Base-by-base conservation (phyloP, 2,888 invertebrate genomes). In the Meiosimyza platycephala region DNA sequence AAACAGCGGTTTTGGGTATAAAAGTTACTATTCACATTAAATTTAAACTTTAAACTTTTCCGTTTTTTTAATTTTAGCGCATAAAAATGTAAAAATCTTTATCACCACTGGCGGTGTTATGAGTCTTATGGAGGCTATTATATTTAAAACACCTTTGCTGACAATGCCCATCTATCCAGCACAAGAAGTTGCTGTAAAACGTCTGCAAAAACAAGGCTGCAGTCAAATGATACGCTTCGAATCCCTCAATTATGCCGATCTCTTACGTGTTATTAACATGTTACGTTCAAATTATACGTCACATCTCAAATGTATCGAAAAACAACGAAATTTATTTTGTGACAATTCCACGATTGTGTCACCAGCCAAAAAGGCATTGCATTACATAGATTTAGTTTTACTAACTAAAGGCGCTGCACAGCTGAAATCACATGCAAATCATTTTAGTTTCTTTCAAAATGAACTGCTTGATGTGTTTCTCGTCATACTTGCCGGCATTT, bases 91-190 rank as follows among this genome's bases (percentile, higher is more conserved):
- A 1, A 88, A 88, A 76, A 80, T 89, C 0, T 91, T 91, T 76
- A 89, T 92, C 73, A 90, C 90, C 11, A 90, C 91, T 78, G 91
- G 90, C 47, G 91, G 91, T 0, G 84, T 90, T 62, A 86, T 91
- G 78, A 90, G 90, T 74, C 85, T 88, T 13, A 89, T 89, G 75
- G 91, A 91, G 81, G 87, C 90, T 0, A 85, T 90, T 33, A 85
- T 88, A 74, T 85, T 87, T 54, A 86, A 85, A 33, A 88, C 88
- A 52, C 89, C 90, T 3, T 84, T 90, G 67, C 80, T 90, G 67
- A 88, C 89, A 55, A 86, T 90, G 75, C 90, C 90, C 51, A 83
- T 90, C 40, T 86, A 88, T 54, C 87, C 88, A 28, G 90, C 90
- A 76, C 90, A 90, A 77, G 82, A 86, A 64, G 83, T 86, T 5